phyloP scores from a whole-genome alignment of 2,888 invertebrate genomes.

The Oxyscelio sp. region DNA sequence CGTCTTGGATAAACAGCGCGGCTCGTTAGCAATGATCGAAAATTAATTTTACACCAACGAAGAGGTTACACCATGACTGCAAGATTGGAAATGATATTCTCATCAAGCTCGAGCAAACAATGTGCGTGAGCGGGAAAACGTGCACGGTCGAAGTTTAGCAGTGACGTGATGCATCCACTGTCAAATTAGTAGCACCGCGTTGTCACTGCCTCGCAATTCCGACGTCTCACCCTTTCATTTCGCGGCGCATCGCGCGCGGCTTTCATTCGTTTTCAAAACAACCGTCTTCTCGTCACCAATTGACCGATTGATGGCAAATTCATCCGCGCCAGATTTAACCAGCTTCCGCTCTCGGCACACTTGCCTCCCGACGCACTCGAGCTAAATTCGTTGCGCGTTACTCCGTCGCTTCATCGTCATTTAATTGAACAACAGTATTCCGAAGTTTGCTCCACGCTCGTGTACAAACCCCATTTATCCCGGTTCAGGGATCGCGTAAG shows the following conservation, averaged over 20 bases:
- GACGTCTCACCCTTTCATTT: constrained; percentile 46
- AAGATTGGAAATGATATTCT: constrained; percentile 44
- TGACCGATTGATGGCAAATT: too few relatives aligned
- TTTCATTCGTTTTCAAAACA: constrained; percentile 38
- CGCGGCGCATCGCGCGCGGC: constrained; percentile 16
- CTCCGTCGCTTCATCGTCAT: too few relatives aligned
- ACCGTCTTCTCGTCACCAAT: too few relatives aligned
- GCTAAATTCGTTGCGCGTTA: too few relatives aligned
- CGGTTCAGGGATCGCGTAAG: too few relatives aligned
- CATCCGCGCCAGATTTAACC: too few relatives aligned
- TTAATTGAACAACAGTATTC: too few relatives aligned
- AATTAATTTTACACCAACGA: constrained; percentile 26
- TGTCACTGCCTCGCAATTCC: constrained; percentile 35
- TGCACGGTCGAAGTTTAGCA: constrained; percentile 15
- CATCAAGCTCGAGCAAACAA: constrained; percentile 41
- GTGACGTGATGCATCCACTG: constrained; percentile 50
- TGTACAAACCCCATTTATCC: too few relatives aligned
- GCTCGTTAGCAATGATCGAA: constrained; percentile 16
- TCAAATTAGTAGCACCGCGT: constrained; percentile 58
- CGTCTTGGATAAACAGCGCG: constrained; percentile 10
- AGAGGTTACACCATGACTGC: constrained; percentile 10
- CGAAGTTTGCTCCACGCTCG: too few relatives aligned
- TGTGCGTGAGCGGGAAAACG: constrained; percentile 15
- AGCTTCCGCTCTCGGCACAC: too few relatives aligned
- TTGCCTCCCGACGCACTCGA: too few relatives aligned